Percentiles rank a stretch among this genome's conserved stretches.
phyloP scores from a whole-genome alignment of 2,888 invertebrate genomes.

The Chrysotoxum bicinctum region DNA sequence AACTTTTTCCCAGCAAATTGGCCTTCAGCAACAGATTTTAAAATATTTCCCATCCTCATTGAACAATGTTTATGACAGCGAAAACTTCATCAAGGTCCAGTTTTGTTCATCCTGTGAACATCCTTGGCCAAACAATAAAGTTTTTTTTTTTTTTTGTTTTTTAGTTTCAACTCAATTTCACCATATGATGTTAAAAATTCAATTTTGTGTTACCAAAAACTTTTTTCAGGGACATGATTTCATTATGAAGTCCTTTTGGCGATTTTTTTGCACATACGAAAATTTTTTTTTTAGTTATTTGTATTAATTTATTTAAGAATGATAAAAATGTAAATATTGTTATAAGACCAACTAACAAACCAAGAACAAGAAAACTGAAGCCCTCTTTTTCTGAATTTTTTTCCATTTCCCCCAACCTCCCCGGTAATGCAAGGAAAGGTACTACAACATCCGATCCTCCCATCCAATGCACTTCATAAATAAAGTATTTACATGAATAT shows the following conservation, averaged over 20 bases:
- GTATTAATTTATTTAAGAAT: background rate
- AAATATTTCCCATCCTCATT: slow-evolving; percentile 1
- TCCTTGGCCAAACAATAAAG: background rate
- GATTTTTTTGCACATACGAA: background rate
- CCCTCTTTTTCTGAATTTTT: background rate
- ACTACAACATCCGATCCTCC: background rate
- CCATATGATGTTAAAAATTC: slow-evolving; percentile 1
- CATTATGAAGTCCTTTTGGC: background rate
- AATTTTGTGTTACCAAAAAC: background rate
- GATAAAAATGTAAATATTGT: background rate
- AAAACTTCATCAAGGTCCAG: background rate
- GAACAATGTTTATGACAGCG: slow-evolving; percentile 2
- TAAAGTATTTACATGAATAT: slow-evolving; percentile 31
- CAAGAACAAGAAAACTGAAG: background rate
- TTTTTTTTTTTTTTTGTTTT: background rate
- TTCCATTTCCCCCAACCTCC: background rate
- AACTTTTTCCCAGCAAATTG: background rate
- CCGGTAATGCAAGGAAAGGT: background rate
- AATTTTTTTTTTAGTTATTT: background rate
- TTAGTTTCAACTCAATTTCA: background rate
- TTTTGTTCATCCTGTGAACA: background rate
- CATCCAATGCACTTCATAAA: slow-evolving; percentile 28
- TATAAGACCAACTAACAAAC: background rate
- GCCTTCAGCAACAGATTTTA: background rate
- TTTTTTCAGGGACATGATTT: background rate